Evolutionary conservation across 2,888 invertebrate genomes (phyloP).

Genomic region (Polymixis lichenea): DNA sequence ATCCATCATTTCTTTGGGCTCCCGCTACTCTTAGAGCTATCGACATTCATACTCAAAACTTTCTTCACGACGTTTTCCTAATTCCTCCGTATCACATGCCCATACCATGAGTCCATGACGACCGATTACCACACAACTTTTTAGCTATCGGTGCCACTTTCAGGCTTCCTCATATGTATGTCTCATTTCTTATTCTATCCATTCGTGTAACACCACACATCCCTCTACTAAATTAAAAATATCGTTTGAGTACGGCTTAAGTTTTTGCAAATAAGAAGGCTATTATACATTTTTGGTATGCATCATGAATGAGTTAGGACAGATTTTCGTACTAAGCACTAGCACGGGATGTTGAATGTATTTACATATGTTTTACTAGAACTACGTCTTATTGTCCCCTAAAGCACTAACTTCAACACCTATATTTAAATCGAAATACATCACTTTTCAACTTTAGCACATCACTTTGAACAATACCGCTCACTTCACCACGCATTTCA

Average conservation of each 20-base stretch:
- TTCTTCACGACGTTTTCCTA: too few species aligned
- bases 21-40: too few species aligned
- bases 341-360: neutral
- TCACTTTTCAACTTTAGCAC: constrained; percentile 6
- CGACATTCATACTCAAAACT: too few species aligned
- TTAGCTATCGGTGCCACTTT: too few species aligned
- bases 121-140: too few species aligned
- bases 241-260: neutral
- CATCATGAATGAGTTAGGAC: neutral
- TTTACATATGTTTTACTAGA: neutral
- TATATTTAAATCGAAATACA: neutral
- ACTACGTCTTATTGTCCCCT: neutral
- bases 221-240: neutral
- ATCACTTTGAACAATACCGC: neutral
- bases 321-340: neutral
- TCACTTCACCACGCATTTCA: neutral
- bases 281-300: neutral
- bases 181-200: too few species aligned
- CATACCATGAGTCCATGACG: too few species aligned
- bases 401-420: neutral
- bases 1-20: too few species aligned
- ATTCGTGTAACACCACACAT: too few species aligned
- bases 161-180: too few species aligned
- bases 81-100: too few species aligned
- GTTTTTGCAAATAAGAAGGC: neutral